Base-by-base conservation (phyloP, 2,113 vertebrate species). In the Neodon shergylaensis region DNA sequence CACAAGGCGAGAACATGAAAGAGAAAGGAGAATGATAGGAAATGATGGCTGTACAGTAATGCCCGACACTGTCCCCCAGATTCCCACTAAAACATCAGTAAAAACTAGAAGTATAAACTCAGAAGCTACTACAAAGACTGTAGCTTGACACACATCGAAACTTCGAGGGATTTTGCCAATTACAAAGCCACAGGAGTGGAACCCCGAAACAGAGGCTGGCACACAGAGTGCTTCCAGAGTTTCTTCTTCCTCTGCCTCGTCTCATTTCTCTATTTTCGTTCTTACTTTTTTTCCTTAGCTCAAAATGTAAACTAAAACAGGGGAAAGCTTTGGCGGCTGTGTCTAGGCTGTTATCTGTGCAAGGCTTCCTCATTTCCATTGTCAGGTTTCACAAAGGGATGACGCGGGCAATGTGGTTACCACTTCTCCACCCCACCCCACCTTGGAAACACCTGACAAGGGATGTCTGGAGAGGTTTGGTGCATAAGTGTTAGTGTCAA, bases 91-190 rank as follows among this genome's bases (percentile, higher is more conserved):
- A 52, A 52, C 49, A 68, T 26, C 52, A 84, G 85, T 68, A 7
- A 96, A 95, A 90, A 68, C 68, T 17, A 73, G 79, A 47, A 89
- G 65, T 31, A 74, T 76, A 95, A 95, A n/a, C 77, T 73, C 93
- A 77, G 72, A 92, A 74, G 36, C 26, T 10, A 58, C 28, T 47
- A 52, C 5, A 5, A 58, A 22, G 33, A 68, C 61, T 68, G 54
- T 36, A 94, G 19, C 76, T 42, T 78, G 42, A 84, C 36, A 81
- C 0, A 2, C 19, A 14, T 47, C 9, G 21, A 87, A 63, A 76
- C 10, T 58, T 54, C 31, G 63, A 68, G 36, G 39, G 88, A 63
- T 36, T 73, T 66, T 42, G 65, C 61, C 58, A 42, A 54, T 73
- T 94, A 77, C 7, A 82, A 94, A 93, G 54, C 36, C 28, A 3